Base-by-base conservation (phyloP, 2,113 vertebrate genomes). In the Globicephala melas region DNA sequence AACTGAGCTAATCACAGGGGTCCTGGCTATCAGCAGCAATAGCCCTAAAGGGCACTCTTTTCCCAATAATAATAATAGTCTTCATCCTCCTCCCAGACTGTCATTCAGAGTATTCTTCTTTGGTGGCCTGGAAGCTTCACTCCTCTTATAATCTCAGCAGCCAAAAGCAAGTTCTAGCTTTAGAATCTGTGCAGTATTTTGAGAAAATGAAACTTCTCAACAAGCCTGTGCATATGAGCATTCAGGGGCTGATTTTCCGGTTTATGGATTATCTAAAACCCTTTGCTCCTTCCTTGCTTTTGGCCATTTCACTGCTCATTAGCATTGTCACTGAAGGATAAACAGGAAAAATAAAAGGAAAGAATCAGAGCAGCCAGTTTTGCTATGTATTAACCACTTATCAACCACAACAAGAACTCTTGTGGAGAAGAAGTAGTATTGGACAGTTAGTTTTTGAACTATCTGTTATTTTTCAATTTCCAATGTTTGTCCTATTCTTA, bases 181-280 rank as follows among this genome's bases (percentile, higher is more conserved):
- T 86, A 89, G 44, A 88, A 38, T 60, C 31, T 80, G 58, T 79
- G 82, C 44, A 95, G 95, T 89, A 90, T 88, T 95, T 95, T 85
- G 73, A 95, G 58, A 81, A 96, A 96, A 95, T 93, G 92, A 89
- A 94, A 93, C 2, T 96, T 83, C 91, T 93, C 68, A 95, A 74
- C 73, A 97, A 94, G 71, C 6, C 20, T 95, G 68, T 93, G 63
- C 58, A 84, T 47, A 86, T 60, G 53, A 87, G 58, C 77, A 97
- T 74, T 91, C 55, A 95, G 73, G 79, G 82, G 9, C 95, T 94
- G 93, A 91, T 95, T 95, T 97, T 97, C 85, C 23, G 0, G 94
- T 93, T 97, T 97, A 95, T 41, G 80, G 86, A 94, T 93, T 74
- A 89, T 95, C 94, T 93, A 89, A 94, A 96, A 95, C 80, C 58